Conservation (phyloP, 2,888 invertebrate species). For the Subacronicta megacephala region DNA sequence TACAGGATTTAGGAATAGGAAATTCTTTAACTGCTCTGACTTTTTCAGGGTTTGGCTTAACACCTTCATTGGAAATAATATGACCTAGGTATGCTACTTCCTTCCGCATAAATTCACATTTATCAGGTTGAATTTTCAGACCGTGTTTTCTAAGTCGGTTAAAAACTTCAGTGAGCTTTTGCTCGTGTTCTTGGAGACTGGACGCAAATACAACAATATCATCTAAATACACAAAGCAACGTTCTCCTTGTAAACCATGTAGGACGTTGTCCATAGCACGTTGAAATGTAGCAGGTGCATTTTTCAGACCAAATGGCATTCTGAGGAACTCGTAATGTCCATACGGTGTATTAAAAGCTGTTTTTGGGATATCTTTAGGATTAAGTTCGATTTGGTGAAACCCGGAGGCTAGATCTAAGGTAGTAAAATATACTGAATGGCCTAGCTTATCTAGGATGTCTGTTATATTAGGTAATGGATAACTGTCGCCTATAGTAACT, state of each 20-base stretch:
- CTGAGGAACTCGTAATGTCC: constrained; percentile 20
- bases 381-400: constrained; percentile 15
- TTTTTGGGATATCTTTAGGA: constrained; percentile 14
- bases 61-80: constrained; percentile 64
- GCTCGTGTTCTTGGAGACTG: constrained; percentile 59
- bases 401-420: no score
- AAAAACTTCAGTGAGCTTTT: constrained; percentile 59
- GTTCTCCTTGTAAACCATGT: constrained; percentile 13
- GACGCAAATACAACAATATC: constrained; percentile 43
- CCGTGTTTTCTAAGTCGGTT: constrained; percentile 46
- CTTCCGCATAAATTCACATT: constrained; percentile 63
- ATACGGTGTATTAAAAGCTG: constrained; percentile 15
- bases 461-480: no score
- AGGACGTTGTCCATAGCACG: constrained; percentile 21
- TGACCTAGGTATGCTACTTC: constrained; percentile 71
- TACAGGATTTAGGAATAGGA: constrained; percentile 23
- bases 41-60: constrained; percentile 62
- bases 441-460: no score
- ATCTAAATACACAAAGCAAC: constrained; percentile 26
- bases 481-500: no score
- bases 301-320: constrained; percentile 8
- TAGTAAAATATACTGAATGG: no score
- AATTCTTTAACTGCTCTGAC: constrained; percentile 13
- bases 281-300: constrained; percentile 22
- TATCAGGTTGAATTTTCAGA: constrained; percentile 64